A percentile compares a stretch with the other conserved stretches of the same genome.
Conservation (phyloP, 1,140 invertebrate genomes). For the Drosophila eugracilis region DNA sequence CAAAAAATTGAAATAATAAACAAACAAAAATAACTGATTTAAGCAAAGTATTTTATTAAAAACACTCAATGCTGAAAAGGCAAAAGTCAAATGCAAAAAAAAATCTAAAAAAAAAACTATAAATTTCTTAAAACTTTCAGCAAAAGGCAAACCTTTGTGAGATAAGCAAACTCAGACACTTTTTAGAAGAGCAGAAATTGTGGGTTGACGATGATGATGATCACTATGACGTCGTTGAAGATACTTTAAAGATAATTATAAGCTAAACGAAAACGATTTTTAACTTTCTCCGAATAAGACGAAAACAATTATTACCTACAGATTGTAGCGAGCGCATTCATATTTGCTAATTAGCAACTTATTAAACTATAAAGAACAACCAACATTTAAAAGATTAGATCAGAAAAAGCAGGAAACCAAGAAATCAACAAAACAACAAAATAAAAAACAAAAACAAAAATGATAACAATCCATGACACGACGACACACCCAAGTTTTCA, state of each 20-base stretch:
- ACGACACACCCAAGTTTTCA: conserved; percentile 64
- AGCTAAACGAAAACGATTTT: conserved; percentile 69
- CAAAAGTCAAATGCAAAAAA: conserved; percentile 24
- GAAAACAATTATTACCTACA: conserved; percentile 59
- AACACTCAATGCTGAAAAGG: conserved; percentile 33
- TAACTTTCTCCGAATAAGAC: conserved; percentile 75
- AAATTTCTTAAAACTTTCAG: conserved; percentile 64
- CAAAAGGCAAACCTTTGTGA: conserved; percentile 50
- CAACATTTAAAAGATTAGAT: conserved; percentile 62
- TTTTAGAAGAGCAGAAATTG: conserved; percentile 53
- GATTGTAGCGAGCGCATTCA: conserved; percentile 63
- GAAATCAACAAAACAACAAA: neutral
- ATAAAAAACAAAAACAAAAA: conserved; percentile 14
- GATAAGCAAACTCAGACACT: conserved; percentile 51
- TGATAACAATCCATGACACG: conserved; percentile 25
- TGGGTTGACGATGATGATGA: conserved; percentile 27
- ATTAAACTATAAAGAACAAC: conserved; percentile 47
- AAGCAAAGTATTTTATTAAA: conserved; percentile 67
- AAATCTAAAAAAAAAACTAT: conserved; percentile 29
- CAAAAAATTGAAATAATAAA: conserved; percentile 16
- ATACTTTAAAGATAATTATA: conserved; percentile 70
- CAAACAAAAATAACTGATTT: conserved; percentile 29
- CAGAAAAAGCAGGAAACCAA: conserved; percentile 32
- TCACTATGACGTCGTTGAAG: conserved; percentile 41
- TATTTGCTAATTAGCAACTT: conserved; percentile 63